Evolutionary conservation across 2,797 vertebrate genomes (phyloP).

Genomic region (Siniperca obscura): DNA sequence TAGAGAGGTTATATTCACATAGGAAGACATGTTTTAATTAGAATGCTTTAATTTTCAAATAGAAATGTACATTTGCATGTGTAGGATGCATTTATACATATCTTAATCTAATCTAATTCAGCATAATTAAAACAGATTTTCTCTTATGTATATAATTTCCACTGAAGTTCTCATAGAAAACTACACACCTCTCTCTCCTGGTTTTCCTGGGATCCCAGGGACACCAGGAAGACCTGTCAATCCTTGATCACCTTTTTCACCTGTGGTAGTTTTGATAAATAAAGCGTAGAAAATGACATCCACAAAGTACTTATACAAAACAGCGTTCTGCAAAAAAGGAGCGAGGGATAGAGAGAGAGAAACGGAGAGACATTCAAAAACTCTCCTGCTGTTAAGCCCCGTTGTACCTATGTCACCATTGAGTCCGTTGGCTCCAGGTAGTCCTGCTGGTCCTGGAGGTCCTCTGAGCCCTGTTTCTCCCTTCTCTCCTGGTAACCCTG

Average conservation of each 20-base stretch:
- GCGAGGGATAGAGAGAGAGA: constrained; percentile 29
- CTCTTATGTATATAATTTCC: neutral
- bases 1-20: constrained; percentile 25
- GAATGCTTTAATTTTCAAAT: neutral
- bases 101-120: neutral
- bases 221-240: constrained; percentile 85
- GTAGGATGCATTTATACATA: neutral
- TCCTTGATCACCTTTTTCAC: constrained; percentile 91
- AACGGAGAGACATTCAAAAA: constrained; percentile 42
- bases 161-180: neutral
- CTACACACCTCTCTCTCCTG: constrained; percentile 89
- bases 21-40: constrained; percentile 9
- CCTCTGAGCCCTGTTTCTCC: constrained; percentile 88
- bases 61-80: neutral
- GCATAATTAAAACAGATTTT: neutral
- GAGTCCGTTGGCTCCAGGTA: constrained; percentile 78
- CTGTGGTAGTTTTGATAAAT: constrained; percentile 79
- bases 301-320: constrained; percentile 49
- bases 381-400: constrained; percentile 28
- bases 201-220: constrained; percentile 89
- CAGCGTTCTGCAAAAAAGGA: constrained; percentile 45
- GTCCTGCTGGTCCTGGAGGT: constrained; percentile 80
- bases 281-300: constrained; percentile 54
- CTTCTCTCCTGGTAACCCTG: constrained; percentile 88
- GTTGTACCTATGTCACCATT: constrained; percentile 83